Evolutionary conservation across 2,113 vertebrate species (phyloP), one percentile per base, ranked within the genome.

Genomic region (Gambusia holbrooki): DNA sequence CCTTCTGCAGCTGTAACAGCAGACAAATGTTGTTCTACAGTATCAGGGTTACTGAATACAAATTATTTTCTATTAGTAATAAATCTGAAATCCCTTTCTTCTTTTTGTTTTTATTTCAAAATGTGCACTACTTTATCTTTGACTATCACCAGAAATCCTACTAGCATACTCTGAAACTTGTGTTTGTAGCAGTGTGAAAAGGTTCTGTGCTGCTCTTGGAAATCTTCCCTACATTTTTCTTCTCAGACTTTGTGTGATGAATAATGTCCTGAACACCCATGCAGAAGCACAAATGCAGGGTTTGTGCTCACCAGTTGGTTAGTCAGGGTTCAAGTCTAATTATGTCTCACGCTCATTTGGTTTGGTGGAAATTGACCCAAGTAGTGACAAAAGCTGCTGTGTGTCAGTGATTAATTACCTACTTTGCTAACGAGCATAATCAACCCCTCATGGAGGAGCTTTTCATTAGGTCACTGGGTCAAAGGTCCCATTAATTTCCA

Each of bases 381-480:
- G 89, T 81, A 83, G 79, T 81, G 9, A 81, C 3, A 68, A 69
- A 29, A 15, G 78, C 84, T 79, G 66, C 81, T 62, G 81, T 78
- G 89, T 92, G 90, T 92, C 92, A 88, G 84, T 94, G 92, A 94
- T 93, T 93, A 91, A 94, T 93, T 89, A 90, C 90, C 86, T 89
- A 88, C 72, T n/a, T 90, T 75, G 82, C 83, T 92, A 91, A 92
- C 22, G 66, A 90, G 90, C 88, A 84, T 91, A 91, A 93, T 94
- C 83, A 90, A 84, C 85, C 92, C 83, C 84, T 87, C 76, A 64
- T 86, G 83, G 88, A 72, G 75, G 76, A 85, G 85, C 77, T 89
- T 91, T 90, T 81, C 85, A 92, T 93, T 91, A 90, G 86, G 82
- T 73, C 42, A 12, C n/a, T 5, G 73, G 90, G 85, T 80, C 77